phyloP scores from a whole-genome alignment of 2,888 invertebrate species.

The Andrena marginata region DNA sequence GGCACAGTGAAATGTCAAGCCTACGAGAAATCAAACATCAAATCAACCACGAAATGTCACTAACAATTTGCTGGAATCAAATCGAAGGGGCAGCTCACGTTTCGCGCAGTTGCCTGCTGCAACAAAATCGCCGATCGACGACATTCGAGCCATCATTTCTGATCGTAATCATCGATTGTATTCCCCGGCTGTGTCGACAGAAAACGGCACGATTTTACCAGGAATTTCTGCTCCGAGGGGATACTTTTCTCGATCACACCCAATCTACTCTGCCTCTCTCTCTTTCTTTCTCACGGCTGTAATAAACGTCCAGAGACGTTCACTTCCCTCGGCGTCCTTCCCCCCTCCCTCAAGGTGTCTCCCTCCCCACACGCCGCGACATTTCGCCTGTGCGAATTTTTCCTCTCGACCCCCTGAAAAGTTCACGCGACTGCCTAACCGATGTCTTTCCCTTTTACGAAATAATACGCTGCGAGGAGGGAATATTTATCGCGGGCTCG shows the following conservation, averaged over 20 bases:
- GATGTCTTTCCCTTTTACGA: conserved; percentile 63
- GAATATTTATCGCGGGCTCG: conserved; percentile 36
- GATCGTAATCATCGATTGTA: conserved; percentile 56
- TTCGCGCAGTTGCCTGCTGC: conserved; percentile 35
- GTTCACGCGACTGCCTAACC: conserved; percentile 55
- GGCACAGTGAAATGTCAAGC: not conserved
- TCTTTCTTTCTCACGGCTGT: conserved; percentile 1
- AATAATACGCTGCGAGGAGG: conserved; percentile 53
- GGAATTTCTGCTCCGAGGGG: conserved; percentile 63
- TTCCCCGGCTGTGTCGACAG: conserved; percentile 28
- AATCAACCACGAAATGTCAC: conserved; percentile 37
- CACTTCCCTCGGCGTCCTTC: conserved; percentile 60
- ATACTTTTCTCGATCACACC: conserved; percentile 62
- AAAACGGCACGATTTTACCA: conserved; percentile 44
- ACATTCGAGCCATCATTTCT: conserved; percentile 53
- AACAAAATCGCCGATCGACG: conserved; percentile 37
- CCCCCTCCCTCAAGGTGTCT: not conserved
- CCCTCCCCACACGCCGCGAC: conserved; percentile 49
- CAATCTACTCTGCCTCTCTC: conserved; percentile 31
- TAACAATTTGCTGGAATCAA: conserved; percentile 27
- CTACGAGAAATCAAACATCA: conserved; percentile 6
- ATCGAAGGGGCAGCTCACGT: conserved; percentile 8
- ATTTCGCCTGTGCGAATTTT: conserved; percentile 64
- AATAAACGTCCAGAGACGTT: conserved; percentile 55
- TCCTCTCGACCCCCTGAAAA: conserved; percentile 56